Evolutionary conservation across 2,888 invertebrate species (phyloP).

Genomic region (Lithodes maja): DNA sequence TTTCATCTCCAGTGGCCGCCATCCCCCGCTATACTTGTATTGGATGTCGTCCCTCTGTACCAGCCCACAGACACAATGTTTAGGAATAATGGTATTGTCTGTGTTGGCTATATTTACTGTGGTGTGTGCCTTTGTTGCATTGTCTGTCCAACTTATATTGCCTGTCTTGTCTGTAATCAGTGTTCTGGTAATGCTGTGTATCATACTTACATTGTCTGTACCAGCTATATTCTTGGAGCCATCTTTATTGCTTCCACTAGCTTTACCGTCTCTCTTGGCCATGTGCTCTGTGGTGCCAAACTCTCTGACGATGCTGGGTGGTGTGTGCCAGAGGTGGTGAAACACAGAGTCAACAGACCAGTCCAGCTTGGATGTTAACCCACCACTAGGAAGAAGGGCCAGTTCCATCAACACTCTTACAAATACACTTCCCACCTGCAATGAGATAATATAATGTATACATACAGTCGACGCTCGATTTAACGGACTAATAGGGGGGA

Average conservation of each 20-base stretch:
- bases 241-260: too few species aligned
- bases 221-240: not conserved
- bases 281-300: not conserved
- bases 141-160: not conserved
- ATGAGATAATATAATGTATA: not conserved
- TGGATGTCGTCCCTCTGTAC: constrained; percentile 28
- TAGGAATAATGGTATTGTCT: not conserved
- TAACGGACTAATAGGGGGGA: too few species aligned
- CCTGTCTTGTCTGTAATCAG: too few species aligned
- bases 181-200: too few species aligned
- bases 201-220: too few species aligned
- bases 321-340: constrained; percentile 59
- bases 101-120: not conserved
- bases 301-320: constrained; percentile 19
- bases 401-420: constrained; percentile 48
- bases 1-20: constrained; percentile 43
- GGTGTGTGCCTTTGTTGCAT: not conserved
- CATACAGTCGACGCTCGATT: too few species aligned
- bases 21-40: constrained; percentile 27
- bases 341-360: constrained; percentile 57
- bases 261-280: not conserved
- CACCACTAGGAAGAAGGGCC: constrained; percentile 41
- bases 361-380: constrained; percentile 43
- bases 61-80: constrained; percentile 48
- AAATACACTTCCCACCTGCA: constrained; percentile 45